These are phyloP conservation scores for Marcusenius ussheri DNA, from an alignment of 2,113 vertebrate genomes.

Conservation along the genomic window DNA sequence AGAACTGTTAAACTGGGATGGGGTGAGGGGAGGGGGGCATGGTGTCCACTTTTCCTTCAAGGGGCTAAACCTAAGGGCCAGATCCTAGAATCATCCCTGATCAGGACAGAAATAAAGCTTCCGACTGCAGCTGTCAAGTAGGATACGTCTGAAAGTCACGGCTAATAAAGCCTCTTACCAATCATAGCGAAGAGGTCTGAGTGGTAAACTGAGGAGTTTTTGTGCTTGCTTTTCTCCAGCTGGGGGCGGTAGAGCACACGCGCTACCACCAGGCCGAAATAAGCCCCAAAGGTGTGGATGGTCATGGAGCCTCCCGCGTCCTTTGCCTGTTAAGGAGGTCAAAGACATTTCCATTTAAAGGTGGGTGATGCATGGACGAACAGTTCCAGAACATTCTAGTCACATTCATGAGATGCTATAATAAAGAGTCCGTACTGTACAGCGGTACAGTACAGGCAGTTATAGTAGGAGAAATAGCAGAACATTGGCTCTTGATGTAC, in stretches of 20 bases:
- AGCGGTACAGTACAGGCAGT: neutral
- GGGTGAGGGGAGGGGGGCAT: neutral
- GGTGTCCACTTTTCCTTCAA: neutral
- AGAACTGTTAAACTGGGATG: neutral
- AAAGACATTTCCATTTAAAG: conserved; percentile 2
- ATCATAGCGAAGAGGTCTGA: conserved; percentile 77
- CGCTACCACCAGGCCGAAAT: conserved; percentile 77
- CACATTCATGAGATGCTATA: neutral
- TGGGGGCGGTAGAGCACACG: conserved; percentile 64
- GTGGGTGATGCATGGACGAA: neutral
- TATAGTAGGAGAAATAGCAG: neutral
- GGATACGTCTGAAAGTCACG: neutral
- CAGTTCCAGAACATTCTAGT: neutral
- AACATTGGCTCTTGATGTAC: neutral
- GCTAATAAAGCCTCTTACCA: conserved; percentile 54
- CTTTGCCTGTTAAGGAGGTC: conserved; percentile 58
- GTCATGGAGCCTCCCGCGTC: conserved; percentile 86
- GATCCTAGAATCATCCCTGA: neutral
- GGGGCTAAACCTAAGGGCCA: neutral
- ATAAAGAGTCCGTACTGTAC: neutral
- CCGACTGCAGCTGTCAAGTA: neutral
- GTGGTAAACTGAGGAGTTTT: conserved; percentile 61
- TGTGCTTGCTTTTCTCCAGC: conserved; percentile 59
- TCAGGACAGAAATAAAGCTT: neutral
- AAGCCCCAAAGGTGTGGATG: conserved; percentile 84